Evolutionary conservation across 2,888 invertebrate genomes (phyloP), one percentile per base, ranked within the genome.

Genomic region (Gisinianus flammeolus): DNA sequence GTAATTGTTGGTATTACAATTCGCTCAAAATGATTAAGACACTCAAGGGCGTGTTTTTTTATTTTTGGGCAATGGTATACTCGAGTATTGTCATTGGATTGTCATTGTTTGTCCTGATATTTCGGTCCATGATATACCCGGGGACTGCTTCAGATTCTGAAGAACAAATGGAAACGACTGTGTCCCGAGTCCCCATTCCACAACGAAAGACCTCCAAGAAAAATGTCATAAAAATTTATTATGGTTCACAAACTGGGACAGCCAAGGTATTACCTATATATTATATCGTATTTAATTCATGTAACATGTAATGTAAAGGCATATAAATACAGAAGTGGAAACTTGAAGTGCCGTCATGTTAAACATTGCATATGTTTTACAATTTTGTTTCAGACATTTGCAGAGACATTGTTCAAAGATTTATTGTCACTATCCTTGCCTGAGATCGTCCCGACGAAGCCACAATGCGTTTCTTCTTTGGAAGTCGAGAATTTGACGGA

Each of bases 201-300:
- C n/a, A 19, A 33, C 19, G 19, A 68, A 76, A 33, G 35, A 70
- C 22, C 52, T 52, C 35, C 71, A 68, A 73, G 77, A 76, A 64
- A 19, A 75, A 77, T 30, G 24, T 62, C 12, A 77, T 85, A n/a
- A 82, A 82, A 70, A 85, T 86, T 24, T 85, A 85, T 69, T 86
- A 85, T 82, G 86, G 85, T 10, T 84, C 85, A 6, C 85, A 86
- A 76, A 85, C 85, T 33, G 86, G 86, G 76, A 86, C 83, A 54
- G 82, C 86, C 16, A 85, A 86, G 80, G 86, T 86, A 71, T 56
- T 58, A 16, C 28, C 28, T 58, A 22, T 72, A n/a, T 16, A 44
- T 2, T 33, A 19, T 31, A 44, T 71, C 52, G 24, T 5, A 54
- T 22, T n/a, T 10, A 8, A 12, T 33, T 70, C 12, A n/a, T 70